Conservation (phyloP, 2,888 invertebrate genomes). For the Chloroclysta siterata region DNA sequence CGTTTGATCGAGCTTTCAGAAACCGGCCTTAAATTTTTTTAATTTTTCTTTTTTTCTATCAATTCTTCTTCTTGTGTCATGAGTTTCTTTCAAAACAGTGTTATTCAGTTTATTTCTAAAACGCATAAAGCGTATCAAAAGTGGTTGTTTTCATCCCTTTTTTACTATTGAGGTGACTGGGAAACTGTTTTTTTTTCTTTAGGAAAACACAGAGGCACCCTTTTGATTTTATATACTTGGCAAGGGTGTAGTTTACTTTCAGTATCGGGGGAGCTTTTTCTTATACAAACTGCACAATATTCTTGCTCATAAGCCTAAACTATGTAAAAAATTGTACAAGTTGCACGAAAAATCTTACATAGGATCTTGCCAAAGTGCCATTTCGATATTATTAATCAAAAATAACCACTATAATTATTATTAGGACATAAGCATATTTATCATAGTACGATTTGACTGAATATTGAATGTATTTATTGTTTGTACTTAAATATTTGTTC, state of each 20-base stretch:
- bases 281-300: neutral
- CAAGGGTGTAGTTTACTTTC: neutral
- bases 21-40: too few relatives aligned
- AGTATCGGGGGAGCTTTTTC: neutral
- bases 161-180: too few relatives aligned
- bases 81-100: neutral
- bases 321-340: conserved; percentile 1
- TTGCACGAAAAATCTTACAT: neutral
- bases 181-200: too few relatives aligned
- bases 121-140: too few relatives aligned
- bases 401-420: conserved; percentile 31
- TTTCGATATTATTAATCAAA: conserved; percentile 37
- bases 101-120: too few relatives aligned
- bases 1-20: too few relatives aligned
- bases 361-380: conserved; percentile 42
- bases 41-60: too few relatives aligned
- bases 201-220: too few relatives aligned
- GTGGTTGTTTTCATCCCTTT: too few relatives aligned
- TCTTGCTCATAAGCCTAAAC: too few relatives aligned
- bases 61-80: too few relatives aligned
- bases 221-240: too few relatives aligned
- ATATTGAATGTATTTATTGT: conserved; percentile 67
- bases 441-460: conserved; percentile 68
- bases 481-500: conserved; percentile 74
- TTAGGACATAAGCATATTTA: conserved; percentile 44